Evolutionary conservation across 92 coral and sea anemone species (phyloP).

Genomic region (Porites lobata): DNA sequence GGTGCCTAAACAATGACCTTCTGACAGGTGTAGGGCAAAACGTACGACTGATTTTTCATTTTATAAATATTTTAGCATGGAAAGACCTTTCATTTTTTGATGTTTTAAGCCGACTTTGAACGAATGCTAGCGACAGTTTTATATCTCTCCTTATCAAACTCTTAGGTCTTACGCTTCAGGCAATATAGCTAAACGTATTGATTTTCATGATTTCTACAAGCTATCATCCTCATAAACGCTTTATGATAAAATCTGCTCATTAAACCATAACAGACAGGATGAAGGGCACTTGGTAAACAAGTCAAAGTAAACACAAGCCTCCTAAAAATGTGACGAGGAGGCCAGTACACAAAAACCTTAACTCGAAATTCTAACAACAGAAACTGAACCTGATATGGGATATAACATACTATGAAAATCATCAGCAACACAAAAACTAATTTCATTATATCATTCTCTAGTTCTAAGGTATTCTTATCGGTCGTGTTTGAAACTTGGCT

Average conservation of each 20-base stretch:
- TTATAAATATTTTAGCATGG: background rate
- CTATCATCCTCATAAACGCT: conserved; percentile 48
- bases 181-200: background rate
- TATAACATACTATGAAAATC: conserved; percentile 54
- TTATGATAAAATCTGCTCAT: conserved; percentile 65
- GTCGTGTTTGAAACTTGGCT: too few relatives aligned
- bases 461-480: conserved; percentile 18
- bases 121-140: background rate
- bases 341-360: conserved; percentile 11
- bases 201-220: conserved; percentile 25
- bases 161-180: background rate
- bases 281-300: conserved; percentile 63
- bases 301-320: conserved; percentile 28
- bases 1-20: background rate
- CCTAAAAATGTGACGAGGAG: conserved; percentile 15
- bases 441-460: conserved; percentile 50
- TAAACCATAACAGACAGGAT: conserved; percentile 66
- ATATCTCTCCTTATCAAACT: background rate
- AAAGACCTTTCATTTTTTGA: background rate
- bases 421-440: conserved; percentile 49
- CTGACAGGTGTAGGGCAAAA: background rate
- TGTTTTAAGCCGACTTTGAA: background rate
- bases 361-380: conserved; percentile 36
- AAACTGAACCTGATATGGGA: conserved; percentile 55
- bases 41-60: background rate